phyloP scores from a whole-genome alignment of 2,113 vertebrate species.

The Argyrosomus japonicus region DNA sequence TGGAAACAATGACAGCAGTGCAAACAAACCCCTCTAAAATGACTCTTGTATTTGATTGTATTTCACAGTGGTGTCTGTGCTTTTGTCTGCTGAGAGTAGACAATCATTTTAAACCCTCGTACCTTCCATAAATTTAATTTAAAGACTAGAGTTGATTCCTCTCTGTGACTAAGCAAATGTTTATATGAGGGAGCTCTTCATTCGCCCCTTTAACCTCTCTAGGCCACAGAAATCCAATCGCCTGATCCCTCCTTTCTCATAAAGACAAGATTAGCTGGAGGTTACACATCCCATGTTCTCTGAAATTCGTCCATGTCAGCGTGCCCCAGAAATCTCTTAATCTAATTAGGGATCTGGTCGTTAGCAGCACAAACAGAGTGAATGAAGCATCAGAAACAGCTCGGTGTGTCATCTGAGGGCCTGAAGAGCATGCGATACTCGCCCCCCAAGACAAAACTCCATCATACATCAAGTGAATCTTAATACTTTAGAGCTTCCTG shows the following conservation, averaged over 20 bases:
- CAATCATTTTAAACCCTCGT: neutral
- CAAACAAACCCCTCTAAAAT: neutral
- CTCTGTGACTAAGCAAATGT: neutral
- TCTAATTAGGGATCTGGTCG: slow-evolving; percentile 78
- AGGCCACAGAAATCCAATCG: slow-evolving; percentile 56
- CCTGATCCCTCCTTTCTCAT: slow-evolving; percentile 79
- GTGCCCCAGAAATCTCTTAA: slow-evolving; percentile 84
- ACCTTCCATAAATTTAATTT: neutral
- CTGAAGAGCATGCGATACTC: neutral
- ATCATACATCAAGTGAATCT: too few species aligned
- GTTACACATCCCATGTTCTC: slow-evolving; percentile 82
- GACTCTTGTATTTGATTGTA: neutral
- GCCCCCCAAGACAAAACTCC: neutral
- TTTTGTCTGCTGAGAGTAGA: neutral
- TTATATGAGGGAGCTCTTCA: neutral
- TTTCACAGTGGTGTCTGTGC: neutral
- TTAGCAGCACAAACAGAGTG: slow-evolving; percentile 65
- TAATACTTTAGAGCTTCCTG: neutral
- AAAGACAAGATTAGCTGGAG: slow-evolving; percentile 82
- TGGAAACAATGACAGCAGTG: too few species aligned
- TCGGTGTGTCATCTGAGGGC: slow-evolving; percentile 8
- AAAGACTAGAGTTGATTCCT: neutral
- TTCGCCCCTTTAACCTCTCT: slow-evolving; percentile 56
- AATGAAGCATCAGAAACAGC: slow-evolving; percentile 36
- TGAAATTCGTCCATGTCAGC: slow-evolving; percentile 82